Evolutionary conservation across 1,140 invertebrate species (phyloP), one percentile per base, ranked within the genome.

Genomic region (Gryllus bimaculatus): DNA sequence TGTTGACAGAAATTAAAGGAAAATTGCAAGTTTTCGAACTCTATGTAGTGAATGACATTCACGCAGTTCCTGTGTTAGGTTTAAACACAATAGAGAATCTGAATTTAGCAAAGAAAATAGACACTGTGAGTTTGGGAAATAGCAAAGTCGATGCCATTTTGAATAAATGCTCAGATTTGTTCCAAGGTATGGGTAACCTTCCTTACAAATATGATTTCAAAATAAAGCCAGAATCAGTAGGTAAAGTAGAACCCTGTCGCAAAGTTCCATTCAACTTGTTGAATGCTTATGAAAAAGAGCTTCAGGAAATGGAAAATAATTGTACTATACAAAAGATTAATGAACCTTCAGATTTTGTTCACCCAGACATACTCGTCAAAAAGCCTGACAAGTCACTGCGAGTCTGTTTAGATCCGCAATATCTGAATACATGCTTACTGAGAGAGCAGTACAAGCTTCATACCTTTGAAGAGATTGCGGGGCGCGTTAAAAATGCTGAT

Each of bases 361-460:
- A 66, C 18, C 54, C 54, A 66, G 54, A 3, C 54, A 66, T 66
- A 13, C 18, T 66, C 3, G 54, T 66, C 18, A 66, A 66, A 18
- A 66, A 2, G 7, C 2, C 54, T 13, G 54, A 66, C 18, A 66
- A 66, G 10, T 10, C 54, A 66, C 18, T 66, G 1, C 1, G 26
- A 39, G 26, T 86, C 47, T 85, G 84, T 79, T 74, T 86, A 10
- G 84, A 86, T 79, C 83, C 84, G 8, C 82, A 78, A 74, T 83
- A 85, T 47, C 78, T 86, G 20, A 86, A 86, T 81, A 83, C 82
- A 78, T 83, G 81, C 2, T 83, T 86, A 8, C 80, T 80, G 48
- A 75, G 83, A 73, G 79, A 81, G 20, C 66, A 82, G 80, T 82
- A 82, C 78, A 82, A 79, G 74, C 78, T 83, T 81, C n/a, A n/a